Evolutionary conservation across 92 coral and sea anemone species (phyloP), one percentile per base, ranked within the genome.

Genomic region (Palythoa heliodiscus): DNA sequence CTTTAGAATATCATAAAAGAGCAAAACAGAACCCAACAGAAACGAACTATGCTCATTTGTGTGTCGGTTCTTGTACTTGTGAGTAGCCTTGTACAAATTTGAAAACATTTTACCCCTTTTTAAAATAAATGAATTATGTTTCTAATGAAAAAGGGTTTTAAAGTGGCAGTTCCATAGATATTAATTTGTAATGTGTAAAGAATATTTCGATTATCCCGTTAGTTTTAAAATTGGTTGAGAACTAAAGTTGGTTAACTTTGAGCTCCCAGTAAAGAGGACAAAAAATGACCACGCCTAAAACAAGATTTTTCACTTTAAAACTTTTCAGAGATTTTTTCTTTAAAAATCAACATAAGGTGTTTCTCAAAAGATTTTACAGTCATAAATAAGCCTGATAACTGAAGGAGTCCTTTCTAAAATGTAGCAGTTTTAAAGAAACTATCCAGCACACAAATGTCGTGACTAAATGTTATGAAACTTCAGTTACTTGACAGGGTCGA

Each of bases 1-100:
- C 77, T 38, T 77, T 86, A 86, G 22, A 50, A 11, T 73, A 86
- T 67, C 9, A 83, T 53, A 63, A 63, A 63, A 19, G 69, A 63
- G 16, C 2, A 2, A 37, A 50, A 81, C 54, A 77, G 29, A 24
- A n/a, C n/a, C 71, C 29, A 17, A 77, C 78, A 70, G 53, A 73
- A 80, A 35, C 74, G 29, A 58, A 77, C 82, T 70, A 57, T 81
- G 4, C 38, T 48, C 60, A 19, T 63, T 63, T 72, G 89, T 80
- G 17, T 37, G 54, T 40, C 55, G 86, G 57, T 79, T 50, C 2
- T 16, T 20, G 35, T 2, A 52, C 7, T 24, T n/a, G 16, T 16
- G 25, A 40, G 14, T 39, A 19, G 17, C 47, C 25, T 19, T 47
- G 11, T 47, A 14, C 55, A 66, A 39, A 64, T 15, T 52, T 12